Evolutionary conservation across 1,140 invertebrate species (phyloP), one percentile per base, ranked within the genome.

Genomic region (Riptortus pedestris): DNA sequence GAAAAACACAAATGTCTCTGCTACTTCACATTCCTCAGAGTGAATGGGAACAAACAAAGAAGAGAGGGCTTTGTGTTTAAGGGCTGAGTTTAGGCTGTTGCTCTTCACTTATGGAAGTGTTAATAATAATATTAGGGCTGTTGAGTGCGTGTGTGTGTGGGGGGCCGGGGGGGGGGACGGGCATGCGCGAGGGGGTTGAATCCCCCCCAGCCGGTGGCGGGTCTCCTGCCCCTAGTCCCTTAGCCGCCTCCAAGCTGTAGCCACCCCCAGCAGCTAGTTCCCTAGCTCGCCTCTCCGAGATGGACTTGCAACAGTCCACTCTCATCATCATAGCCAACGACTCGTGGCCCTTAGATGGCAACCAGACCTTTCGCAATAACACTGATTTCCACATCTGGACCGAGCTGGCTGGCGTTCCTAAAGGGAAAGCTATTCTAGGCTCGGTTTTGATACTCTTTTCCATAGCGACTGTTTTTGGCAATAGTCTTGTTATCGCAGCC

Each of bases 401-500:
- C 5, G 18, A 62, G 11, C 65, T 65, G 60, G 48, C 60, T 71
- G 68, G 73, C 18, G 67, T 78, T 20, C 73, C 74, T 2, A 72
- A 72, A 9, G 77, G 80, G 11, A 72, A 78, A 2, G 73, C 73
- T 2, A 70, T 74, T 16, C 69, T 84, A 0, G 80, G 79, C 2
- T 67, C 80, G 0, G 63, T 85, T 0, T 70, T 86, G 0, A 70
- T 80, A 11, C 65, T 80, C 1, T 85, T 85, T 68, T 84, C 81
- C 14, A 71, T 83, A 0, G 77, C 78, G 0, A 85, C 84, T 0
- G 78, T 84, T 22, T 82, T 85, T 66, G 87, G 87, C 1, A 90
- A 90, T 72, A 76, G 79, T 4, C 73, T 90, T 9, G 85, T 89
- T 0, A 86, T 88, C 57, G 72, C 83, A 1, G 85, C 86, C 0